phyloP scores from a whole-genome alignment of 2,888 invertebrate species.

The Chrysina gloriosa region DNA sequence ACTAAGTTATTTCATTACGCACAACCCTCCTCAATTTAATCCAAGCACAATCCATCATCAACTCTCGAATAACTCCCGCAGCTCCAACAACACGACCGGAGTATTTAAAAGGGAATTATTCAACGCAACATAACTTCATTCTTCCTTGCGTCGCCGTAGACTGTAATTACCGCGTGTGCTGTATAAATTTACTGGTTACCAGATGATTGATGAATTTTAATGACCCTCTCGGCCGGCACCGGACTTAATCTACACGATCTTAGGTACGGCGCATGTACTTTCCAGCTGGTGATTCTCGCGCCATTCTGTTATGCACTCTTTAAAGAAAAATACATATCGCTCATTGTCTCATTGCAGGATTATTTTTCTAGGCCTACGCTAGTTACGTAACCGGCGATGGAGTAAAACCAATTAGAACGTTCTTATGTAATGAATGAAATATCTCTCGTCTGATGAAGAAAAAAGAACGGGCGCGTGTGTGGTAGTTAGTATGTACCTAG shows the following conservation, averaged over 20 bases:
- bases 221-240: neutral
- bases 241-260: slow-evolving; percentile 6
- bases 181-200: slow-evolving; percentile 16
- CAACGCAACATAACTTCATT: neutral
- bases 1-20: too few species aligned
- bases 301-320: neutral
- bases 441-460: too few species aligned
- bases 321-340: slow-evolving; percentile 2
- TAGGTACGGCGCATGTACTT: too few species aligned
- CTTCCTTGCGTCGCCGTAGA: neutral
- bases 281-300: slow-evolving; percentile 15
- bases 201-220: slow-evolving; percentile 28
- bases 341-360: neutral
- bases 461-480: too few species aligned
- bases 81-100: neutral
- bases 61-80: neutral
- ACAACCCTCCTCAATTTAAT: too few species aligned
- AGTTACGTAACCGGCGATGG: neutral
- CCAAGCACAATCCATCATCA: too few species aligned
- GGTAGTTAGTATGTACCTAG: too few species aligned
- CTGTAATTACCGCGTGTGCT: slow-evolving; percentile 21
- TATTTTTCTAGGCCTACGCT: neutral
- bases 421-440: neutral
- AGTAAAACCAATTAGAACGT: slow-evolving; percentile 9
- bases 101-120: slow-evolving; percentile 1